These are phyloP conservation scores for Percina caprodes DNA, from an alignment of 2,113 vertebrate species.

Conservation along the genomic window DNA sequence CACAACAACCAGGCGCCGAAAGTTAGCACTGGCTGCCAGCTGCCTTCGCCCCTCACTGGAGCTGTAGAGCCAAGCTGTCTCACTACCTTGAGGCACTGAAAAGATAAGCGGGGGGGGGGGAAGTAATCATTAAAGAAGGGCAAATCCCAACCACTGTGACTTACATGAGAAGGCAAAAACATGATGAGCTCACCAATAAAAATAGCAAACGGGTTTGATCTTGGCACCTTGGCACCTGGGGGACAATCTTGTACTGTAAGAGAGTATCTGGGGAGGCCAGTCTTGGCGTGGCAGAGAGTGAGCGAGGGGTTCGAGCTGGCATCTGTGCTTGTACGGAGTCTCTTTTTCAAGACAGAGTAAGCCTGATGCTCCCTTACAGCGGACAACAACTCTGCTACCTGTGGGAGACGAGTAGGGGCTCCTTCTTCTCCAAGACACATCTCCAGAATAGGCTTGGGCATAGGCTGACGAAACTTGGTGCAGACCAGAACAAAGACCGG, in stretches of 20 bases:
- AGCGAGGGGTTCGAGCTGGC: constrained; percentile 78
- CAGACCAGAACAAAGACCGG: constrained; percentile 93
- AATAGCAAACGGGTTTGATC: constrained; percentile 91
- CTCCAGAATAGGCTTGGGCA: constrained; percentile 89
- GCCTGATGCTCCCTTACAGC: constrained; percentile 90
- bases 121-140: neutral
- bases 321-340: constrained; percentile 85
- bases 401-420: constrained; percentile 84
- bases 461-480: constrained; percentile 91
- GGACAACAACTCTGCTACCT: constrained; percentile 80
- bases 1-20: constrained; percentile 89
- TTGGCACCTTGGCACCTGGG: constrained; percentile 84
- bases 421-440: constrained; percentile 90
- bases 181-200: constrained; percentile 91
- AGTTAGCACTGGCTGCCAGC: constrained; percentile 89
- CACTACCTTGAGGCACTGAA: constrained; percentile 94
- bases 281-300: constrained; percentile 88
- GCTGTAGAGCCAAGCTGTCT: constrained; percentile 96
- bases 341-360: constrained; percentile 90
- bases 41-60: constrained; percentile 91
- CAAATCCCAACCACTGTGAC: neutral
- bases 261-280: constrained; percentile 90
- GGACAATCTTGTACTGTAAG: constrained; percentile 91
- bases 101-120: neutral
- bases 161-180: neutral